Evolutionary conservation across 2,113 vertebrate genomes (phyloP), one percentile per base, ranked within the genome.

Genomic region (Trichechus manatus): DNA sequence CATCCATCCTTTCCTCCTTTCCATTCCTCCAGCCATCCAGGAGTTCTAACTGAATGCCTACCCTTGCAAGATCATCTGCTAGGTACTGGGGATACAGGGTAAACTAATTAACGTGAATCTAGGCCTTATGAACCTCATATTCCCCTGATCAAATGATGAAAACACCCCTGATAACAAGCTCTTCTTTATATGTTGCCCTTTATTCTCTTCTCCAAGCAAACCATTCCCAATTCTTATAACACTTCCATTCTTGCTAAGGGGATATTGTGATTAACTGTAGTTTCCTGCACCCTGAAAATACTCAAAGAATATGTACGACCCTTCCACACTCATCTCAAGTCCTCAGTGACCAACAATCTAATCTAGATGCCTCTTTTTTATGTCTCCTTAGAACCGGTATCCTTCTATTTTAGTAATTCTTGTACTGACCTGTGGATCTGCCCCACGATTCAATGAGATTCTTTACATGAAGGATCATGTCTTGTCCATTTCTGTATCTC

Each of bases 401-500:
- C 29, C 25, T 44, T 90, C 53, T 39, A n/a, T 47, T 47, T 85
- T 44, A 93, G 29, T 1, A 27, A 22, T 66, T 90, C n/a, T 64
- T 63, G 23, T 56, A 39, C 13, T 42, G 15, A 8, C 14, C 23
- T 9, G 3, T 6, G 29, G 19, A 56, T 23, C 31, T 0, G 0
- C 6, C 33, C 42, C 5, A 14, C 17, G 59, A 85, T 85, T 72
- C 20, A 56, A 2, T 42, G 50, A 85, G 56, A 79, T 63, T 85
- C 74, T n/a, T 80, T 4, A 66, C 74, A 66, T 44, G 29, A 64
- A 56, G 42, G 50, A 63, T 39, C 20, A 47, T 13, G 23, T 66
- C 31, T 9, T 64, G 5, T 77, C 81, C 22, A 68, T 75, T 20
- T 56, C 92, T 33, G 5, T 64, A 17, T 84, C 22, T 85, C 31